Evolutionary conservation across 2,113 vertebrate species (phyloP).

Genomic region (Fulica atra): DNA sequence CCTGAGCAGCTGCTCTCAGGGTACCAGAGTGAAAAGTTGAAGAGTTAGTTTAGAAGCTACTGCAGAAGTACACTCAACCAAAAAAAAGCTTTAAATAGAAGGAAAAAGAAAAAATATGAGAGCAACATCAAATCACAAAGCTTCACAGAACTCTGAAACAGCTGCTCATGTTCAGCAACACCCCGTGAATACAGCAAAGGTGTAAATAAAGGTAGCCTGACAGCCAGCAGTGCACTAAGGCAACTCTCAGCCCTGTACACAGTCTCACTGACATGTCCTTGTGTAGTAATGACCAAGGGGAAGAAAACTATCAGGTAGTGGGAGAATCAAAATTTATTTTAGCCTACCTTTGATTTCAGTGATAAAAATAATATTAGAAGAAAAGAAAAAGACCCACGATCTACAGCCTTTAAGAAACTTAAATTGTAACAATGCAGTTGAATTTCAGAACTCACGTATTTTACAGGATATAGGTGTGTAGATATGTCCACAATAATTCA

Average conservation of each 20-base stretch:
- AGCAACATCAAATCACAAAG: not conserved
- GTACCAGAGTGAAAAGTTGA: not conserved
- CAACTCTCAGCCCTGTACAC: not conserved
- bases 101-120: not conserved
- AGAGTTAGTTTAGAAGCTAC: not conserved
- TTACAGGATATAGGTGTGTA: conserved; percentile 99
- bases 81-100: not conserved
- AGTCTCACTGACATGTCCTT: not conserved
- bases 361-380: not conserved
- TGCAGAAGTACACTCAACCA: not conserved
- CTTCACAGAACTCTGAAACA: not conserved
- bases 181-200: not conserved
- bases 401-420: not conserved
- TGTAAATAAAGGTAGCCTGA: not conserved
- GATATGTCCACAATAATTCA: conserved; percentile 99
- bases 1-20: not conserved
- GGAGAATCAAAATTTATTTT: not conserved
- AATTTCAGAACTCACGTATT: conserved; percentile 88
- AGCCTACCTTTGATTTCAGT: not conserved
- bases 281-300: not conserved
- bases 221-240: not conserved
- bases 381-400: not conserved
- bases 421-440: fast-evolving
- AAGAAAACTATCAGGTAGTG: not conserved
- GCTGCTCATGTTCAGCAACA: not conserved